Base-by-base conservation (phyloP, 2,888 invertebrate genomes). In the Andrena bucephala region DNA sequence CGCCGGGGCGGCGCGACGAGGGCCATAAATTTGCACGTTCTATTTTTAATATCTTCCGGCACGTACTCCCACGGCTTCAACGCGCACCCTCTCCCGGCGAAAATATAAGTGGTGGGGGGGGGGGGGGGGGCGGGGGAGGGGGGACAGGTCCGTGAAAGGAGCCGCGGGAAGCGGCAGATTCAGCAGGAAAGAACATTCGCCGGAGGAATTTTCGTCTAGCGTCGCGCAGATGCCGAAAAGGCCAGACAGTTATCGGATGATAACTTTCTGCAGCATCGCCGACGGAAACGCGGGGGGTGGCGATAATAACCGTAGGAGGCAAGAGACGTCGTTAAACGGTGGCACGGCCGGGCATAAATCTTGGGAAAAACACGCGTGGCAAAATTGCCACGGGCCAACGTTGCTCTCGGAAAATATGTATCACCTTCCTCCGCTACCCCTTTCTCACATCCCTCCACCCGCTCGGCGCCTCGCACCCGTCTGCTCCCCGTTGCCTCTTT, bases 301-400 rank as follows among this genome's bases (percentile, higher is more conserved):
- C 60, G 84, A 86, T 85, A 86, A 83, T 86, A 88, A 85, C 81
- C 78, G 81, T 76, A 72, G 84, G 70, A 82, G 84, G 81, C 80
- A 72, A 72, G 83, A 82, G 87, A 83, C 84, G 85, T 88, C 88
- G 87, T 90, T 90, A 90, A 90, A 90, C 87, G 90, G 82, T 79
- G 86, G 71, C 84, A 74, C 78, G 83, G 81, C 66, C 73, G 72
- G 82, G 86, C 90, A 92, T 91, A 91, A 92, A 92, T 91, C 92
- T 90, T 90, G 83, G 78, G 90, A 89, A 90, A 91, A 91, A 91
- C 90, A 91, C 91, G 91, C 91, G 91, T 92, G 89, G 92, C 89
- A 90, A 92, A 92, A 92, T 92, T 91, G 91, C 92, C 87, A 90
- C 87, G 89, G 85, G 85, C 81, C 85, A 80, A 85, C 83, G 75